Percentiles rank a stretch among this genome's conserved stretches.
Conservation (phyloP, 2,113 vertebrate species). For the Thunnus maccoyii region DNA sequence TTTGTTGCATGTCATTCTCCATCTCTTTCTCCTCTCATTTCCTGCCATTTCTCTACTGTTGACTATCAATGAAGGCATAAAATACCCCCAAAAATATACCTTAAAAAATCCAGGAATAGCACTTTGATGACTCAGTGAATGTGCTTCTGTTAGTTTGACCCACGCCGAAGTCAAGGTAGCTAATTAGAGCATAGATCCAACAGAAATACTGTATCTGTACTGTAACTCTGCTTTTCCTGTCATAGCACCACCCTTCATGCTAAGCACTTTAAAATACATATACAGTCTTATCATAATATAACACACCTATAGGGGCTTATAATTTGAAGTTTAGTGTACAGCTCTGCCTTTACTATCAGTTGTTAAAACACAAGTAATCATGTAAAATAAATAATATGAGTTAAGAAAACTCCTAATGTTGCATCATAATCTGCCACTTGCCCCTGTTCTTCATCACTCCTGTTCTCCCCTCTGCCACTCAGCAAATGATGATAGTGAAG, state of each 20-base stretch:
- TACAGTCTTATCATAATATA: background rate
- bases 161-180: too few species aligned
- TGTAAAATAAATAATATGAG: background rate
- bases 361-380: background rate
- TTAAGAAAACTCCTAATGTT: background rate
- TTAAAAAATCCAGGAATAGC: too few species aligned
- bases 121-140: too few species aligned
- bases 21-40: too few species aligned
- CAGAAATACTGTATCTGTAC: too few species aligned
- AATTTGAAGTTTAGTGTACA: background rate
- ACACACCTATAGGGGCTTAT: background rate
- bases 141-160: too few species aligned
- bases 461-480: background rate
- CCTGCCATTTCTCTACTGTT: too few species aligned
- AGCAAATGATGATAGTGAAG: slow-evolving; percentile 6
- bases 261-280: background rate
- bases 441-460: slow-evolving; percentile 1
- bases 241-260: background rate
- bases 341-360: background rate
- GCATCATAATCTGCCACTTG: background rate
- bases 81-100: too few species aligned
- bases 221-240: too few species aligned
- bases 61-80: too few species aligned
- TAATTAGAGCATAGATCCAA: too few species aligned
- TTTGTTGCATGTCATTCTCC: too few species aligned